A percentile compares a stretch with the other conserved stretches of the same genome.
Evolutionary conservation across 1,140 invertebrate genomes (phyloP).

Genomic region (Scaptomyza montana): DNA sequence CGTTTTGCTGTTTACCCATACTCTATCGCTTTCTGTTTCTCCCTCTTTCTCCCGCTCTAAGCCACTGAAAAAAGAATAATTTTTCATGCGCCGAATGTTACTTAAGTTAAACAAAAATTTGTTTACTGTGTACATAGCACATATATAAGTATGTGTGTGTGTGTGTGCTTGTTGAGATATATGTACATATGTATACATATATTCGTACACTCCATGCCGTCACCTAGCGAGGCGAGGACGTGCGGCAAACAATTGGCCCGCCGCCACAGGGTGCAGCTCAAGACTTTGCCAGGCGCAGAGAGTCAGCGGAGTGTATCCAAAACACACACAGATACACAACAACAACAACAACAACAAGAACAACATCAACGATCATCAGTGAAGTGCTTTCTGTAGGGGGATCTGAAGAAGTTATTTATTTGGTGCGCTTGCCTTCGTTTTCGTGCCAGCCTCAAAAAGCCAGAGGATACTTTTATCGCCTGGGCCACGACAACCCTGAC

Average conservation of each 20-base stretch:
- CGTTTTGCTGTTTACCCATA: too few relatives aligned
- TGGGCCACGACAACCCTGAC: not conserved
- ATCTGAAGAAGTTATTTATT: conserved; percentile 75
- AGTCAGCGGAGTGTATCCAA: conserved; percentile 77
- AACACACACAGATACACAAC: conserved; percentile 26
- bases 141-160: not conserved
- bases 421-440: conserved; percentile 47
- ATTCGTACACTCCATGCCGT: not conserved
- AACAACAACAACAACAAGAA: not conserved
- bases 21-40: too few relatives aligned
- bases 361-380: conserved; percentile 1
- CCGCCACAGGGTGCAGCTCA: conserved; percentile 76
- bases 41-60: too few relatives aligned
- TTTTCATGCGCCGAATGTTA: too few relatives aligned
- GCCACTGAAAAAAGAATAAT: too few relatives aligned
- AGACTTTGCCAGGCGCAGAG: conserved; percentile 21
- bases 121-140: not conserved
- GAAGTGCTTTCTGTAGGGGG: conserved; percentile 47
- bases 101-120: not conserved
- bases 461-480: conserved; percentile 79
- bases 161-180: not conserved
- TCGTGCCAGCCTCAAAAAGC: conserved; percentile 36
- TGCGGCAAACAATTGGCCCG: conserved; percentile 68
- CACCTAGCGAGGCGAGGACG: conserved; percentile 67
- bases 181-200: not conserved